A percentile compares a stretch with the other conserved stretches of the same genome.
These are phyloP conservation scores for Stegastes partitus DNA, from an alignment of 2,113 vertebrate genomes.

Conservation along the genomic window DNA sequence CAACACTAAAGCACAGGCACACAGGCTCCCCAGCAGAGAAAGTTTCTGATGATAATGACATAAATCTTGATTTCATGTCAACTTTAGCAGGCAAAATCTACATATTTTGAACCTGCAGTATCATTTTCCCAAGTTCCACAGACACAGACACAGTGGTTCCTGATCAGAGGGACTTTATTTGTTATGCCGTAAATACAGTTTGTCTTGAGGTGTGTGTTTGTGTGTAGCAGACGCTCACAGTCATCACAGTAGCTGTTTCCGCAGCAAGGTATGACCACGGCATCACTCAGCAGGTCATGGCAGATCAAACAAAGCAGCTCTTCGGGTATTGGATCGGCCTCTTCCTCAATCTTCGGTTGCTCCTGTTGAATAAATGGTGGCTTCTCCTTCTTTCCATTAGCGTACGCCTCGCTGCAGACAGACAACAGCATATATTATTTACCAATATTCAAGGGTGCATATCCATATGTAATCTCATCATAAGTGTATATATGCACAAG, in stretches of 20 bases:
- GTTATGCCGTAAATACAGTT: not conserved
- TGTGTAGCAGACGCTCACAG: slow-evolving; percentile 86
- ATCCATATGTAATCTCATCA: no score
- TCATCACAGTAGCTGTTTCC: slow-evolving; percentile 99
- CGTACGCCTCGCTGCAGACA: slow-evolving; percentile 91
- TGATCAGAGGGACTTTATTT: no score
- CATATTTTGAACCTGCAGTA: no score
- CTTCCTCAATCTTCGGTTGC: slow-evolving; percentile 86
- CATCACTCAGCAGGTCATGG: slow-evolving; percentile 94
- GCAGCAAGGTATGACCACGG: slow-evolving; percentile 98
- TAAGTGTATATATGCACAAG: no score
- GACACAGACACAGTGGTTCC: no score
- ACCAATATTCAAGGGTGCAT: no score
- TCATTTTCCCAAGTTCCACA: no score
- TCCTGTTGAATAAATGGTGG: slow-evolving; percentile 92
- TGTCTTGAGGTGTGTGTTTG: slow-evolving; percentile 3
- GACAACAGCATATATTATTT: not conserved
- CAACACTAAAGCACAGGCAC: no score
- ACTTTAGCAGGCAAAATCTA: no score
- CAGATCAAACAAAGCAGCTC: slow-evolving; percentile 96
- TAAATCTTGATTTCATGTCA: no score
- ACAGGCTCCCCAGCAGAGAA: no score
- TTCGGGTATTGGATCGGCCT: slow-evolving; percentile 92
- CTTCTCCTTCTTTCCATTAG: slow-evolving; percentile 96
- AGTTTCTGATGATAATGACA: no score